Evolutionary conservation across 2,113 vertebrate species (phyloP).

Genomic region (Corythoichthys intestinalis): DNA sequence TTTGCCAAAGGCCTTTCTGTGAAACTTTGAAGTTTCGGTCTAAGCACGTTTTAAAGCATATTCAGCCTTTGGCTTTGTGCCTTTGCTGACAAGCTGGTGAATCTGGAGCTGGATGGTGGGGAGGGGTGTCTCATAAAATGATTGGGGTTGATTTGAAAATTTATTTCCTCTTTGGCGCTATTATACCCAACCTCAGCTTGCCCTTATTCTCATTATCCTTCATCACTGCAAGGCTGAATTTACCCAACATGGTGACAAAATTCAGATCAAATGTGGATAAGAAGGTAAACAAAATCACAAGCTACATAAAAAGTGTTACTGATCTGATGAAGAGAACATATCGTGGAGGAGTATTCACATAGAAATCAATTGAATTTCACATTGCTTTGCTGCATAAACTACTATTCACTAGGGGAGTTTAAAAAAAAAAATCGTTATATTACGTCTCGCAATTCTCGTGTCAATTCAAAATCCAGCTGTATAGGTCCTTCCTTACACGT

Average conservation of each 20-base stretch:
- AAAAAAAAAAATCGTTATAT: no score
- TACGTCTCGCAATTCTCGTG: no score
- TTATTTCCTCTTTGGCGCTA: slow-evolving; percentile 44
- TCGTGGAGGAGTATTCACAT: no score
- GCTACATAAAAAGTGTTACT: background rate
- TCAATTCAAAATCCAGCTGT: no score
- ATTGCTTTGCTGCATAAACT: no score
- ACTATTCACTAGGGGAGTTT: no score
- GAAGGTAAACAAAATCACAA: background rate
- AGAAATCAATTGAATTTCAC: no score
- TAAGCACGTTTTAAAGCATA: slow-evolving; percentile 33
- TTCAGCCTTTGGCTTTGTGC: slow-evolving; percentile 41
- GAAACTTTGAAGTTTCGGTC: slow-evolving; percentile 30
- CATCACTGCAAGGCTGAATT: background rate
- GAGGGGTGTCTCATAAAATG: slow-evolving; percentile 40
- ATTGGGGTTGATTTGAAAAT: slow-evolving; percentile 33
- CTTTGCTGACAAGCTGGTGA: slow-evolving; percentile 48
- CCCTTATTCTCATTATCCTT: background rate
- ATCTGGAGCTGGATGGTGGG: slow-evolving; percentile 23
- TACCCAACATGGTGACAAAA: background rate
- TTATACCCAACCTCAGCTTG: slow-evolving; percentile 30
- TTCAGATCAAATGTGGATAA: background rate
- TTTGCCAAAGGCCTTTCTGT: slow-evolving; percentile 37
- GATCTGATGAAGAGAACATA: no score
- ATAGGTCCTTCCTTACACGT: no score